Evolutionary conservation across 1,140 invertebrate genomes (phyloP).

Genomic region (Tetranychus urticae): DNA sequence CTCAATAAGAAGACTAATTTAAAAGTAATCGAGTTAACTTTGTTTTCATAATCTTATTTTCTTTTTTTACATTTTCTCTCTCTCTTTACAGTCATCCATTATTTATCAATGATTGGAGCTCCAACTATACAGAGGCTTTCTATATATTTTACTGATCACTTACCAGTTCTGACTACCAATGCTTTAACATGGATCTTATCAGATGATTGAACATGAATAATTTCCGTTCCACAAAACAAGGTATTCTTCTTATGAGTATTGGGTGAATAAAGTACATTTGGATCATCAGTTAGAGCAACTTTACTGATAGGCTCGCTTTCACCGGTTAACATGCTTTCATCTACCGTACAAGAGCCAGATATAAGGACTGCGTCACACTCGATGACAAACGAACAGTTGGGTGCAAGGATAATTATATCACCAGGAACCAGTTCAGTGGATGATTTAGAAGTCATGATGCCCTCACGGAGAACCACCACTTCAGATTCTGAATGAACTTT

Average conservation of each 20-base stretch:
- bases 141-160: neutral
- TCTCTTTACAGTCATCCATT: no score
- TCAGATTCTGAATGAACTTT: constrained; percentile 13
- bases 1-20: no score
- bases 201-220: constrained; percentile 58
- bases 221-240: constrained; percentile 73
- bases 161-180: constrained; percentile 23
- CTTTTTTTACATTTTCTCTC: no score
- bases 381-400: constrained; percentile 30
- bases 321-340: constrained; percentile 79
- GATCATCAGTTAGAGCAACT: constrained; percentile 24
- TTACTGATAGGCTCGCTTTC: constrained; percentile 38
- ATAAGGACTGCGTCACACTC: constrained; percentile 72
- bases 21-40: no score
- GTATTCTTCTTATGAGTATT: constrained; percentile 59
- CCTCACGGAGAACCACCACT: constrained; percentile 14
- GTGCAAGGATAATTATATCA: constrained; percentile 68
- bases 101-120: no score
- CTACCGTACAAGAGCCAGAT: constrained; percentile 63
- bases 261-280: constrained; percentile 17
- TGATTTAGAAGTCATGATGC: neutral
- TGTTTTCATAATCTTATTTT: no score
- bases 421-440: constrained; percentile 34
- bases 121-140: no score
- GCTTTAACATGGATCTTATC: constrained; percentile 21